Percentiles rank a stretch among this genome's conserved stretches.
phyloP scores from a whole-genome alignment of 1,140 invertebrate species.

The Musca vetustissima region DNA sequence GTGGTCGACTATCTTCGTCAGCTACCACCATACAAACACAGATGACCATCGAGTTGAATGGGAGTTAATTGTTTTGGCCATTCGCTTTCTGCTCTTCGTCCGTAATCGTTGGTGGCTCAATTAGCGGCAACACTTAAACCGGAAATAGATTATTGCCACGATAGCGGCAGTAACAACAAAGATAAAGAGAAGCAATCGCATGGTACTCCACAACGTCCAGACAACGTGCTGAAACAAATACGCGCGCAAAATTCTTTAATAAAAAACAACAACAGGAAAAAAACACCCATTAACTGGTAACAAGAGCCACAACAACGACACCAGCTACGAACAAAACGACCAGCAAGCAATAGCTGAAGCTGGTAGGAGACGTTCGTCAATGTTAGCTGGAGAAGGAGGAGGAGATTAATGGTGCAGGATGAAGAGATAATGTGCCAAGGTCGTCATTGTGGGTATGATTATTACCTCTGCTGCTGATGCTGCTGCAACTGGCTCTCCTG shows the following conservation, averaged over 20 bases:
- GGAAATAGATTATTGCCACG: conserved; percentile 14
- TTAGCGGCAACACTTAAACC: conserved; percentile 26
- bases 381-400: background rate
- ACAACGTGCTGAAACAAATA: background rate
- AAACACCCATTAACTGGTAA: too few species aligned
- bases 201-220: background rate
- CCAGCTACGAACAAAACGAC: background rate
- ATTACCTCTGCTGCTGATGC: too few species aligned
- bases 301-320: conserved; percentile 11
- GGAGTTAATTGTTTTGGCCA: too few species aligned
- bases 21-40: too few species aligned
- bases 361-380: background rate
- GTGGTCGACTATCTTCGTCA: too few species aligned
- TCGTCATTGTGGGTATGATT: conserved; percentile 3
- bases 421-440: conserved; percentile 19
- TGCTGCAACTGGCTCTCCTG: too few species aligned
- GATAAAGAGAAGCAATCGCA: background rate
- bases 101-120: conserved; percentile 3
- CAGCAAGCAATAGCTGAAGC: background rate
- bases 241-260: conserved; percentile 26
- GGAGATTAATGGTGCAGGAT: background rate
- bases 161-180: background rate
- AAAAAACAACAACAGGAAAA: too few species aligned
- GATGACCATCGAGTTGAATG: too few species aligned
- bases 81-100: too few species aligned